Conservation (phyloP, 2,888 invertebrate species). For the Apomyelois bistriatella region DNA sequence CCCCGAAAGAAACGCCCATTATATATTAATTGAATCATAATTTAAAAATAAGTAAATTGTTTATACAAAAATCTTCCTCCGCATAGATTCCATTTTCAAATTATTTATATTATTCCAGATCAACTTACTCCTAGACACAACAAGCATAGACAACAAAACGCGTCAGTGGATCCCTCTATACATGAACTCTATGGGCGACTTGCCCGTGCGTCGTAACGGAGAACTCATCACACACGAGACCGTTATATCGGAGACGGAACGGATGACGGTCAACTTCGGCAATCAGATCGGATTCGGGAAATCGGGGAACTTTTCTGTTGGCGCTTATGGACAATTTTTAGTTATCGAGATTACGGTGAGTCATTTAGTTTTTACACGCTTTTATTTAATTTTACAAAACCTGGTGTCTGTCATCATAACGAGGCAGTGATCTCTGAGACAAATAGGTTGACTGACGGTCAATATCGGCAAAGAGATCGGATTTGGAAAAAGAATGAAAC, state of each 20-base stretch:
- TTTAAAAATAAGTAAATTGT: no score
- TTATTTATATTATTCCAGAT: slow-evolving; percentile 72
- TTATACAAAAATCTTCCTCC: not conserved
- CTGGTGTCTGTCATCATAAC: no score
- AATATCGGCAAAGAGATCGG: no score
- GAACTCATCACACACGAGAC: slow-evolving; percentile 82
- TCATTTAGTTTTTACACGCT: not conserved
- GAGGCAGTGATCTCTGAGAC: no score
- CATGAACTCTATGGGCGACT: slow-evolving; percentile 87
- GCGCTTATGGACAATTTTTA: slow-evolving; percentile 84
- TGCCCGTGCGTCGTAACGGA: slow-evolving; percentile 82
- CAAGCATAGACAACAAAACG: slow-evolving; percentile 74
- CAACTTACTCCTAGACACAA: slow-evolving; percentile 85
- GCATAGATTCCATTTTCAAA: not conserved
- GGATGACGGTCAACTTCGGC: slow-evolving; percentile 84
- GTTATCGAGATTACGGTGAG: slow-evolving; percentile 72
- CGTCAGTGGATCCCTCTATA: slow-evolving; percentile 88
- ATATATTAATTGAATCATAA: no score
- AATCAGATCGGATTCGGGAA: slow-evolving; percentile 83
- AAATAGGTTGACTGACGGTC: no score
- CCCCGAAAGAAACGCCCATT: no score
- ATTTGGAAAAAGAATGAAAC: no score
- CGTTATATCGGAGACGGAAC: slow-evolving; percentile 88
- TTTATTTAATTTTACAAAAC: no score
- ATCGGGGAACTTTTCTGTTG: slow-evolving; percentile 82